phyloP scores from a whole-genome alignment of 2,797 vertebrate genomes.

The Phylloscopus collybita region DNA sequence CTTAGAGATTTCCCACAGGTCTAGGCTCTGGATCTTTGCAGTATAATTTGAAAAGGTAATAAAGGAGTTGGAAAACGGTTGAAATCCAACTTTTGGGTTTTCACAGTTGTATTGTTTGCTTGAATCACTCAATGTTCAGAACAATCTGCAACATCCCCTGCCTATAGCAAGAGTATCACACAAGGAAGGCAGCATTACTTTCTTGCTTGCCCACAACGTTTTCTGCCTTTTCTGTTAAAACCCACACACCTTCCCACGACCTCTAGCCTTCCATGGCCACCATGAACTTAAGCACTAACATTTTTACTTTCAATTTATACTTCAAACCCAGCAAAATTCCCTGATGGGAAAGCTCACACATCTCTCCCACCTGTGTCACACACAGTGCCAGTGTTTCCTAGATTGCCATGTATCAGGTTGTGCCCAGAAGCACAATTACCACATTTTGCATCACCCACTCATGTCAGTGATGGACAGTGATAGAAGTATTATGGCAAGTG shows the following conservation, averaged over 20 bases:
- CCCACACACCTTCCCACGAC: background rate
- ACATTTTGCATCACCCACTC: background rate
- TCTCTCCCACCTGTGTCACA: background rate
- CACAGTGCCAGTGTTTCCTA: background rate
- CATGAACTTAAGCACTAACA: background rate
- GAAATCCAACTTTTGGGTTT: background rate
- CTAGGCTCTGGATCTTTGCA: background rate
- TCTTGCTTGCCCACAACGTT: background rate
- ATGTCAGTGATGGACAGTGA: background rate
- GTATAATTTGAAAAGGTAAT: background rate
- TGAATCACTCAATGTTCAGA: background rate
- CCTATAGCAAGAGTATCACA: background rate
- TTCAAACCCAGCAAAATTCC: background rate
- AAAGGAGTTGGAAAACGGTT: background rate
- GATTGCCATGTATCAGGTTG: rapidly evolving
- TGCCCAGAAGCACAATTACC: background rate
- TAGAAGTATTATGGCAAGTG: background rate
- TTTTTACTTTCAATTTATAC: background rate
- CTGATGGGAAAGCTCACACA: background rate
- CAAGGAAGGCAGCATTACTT: background rate
- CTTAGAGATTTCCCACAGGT: background rate
- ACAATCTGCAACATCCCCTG: background rate
- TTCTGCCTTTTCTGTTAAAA: background rate
- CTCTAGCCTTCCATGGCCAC: background rate
- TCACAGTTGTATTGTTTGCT: background rate